These are phyloP conservation scores for Melipona beecheii DNA, from an alignment of 2,888 invertebrate genomes.

Conservation along the genomic window DNA sequence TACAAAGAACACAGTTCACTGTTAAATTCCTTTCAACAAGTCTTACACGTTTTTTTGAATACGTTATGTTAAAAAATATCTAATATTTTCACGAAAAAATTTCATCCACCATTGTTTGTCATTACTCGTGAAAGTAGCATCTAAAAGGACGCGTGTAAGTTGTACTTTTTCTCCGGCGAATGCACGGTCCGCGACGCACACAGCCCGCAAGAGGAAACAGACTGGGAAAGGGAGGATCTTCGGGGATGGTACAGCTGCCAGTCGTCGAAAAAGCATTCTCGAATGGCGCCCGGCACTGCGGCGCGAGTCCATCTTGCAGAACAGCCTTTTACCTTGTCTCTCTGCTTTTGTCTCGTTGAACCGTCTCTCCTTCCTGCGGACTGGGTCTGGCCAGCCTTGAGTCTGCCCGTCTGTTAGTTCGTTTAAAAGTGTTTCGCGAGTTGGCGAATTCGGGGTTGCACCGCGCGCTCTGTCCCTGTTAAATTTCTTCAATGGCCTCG, in stretches of 20 bases:
- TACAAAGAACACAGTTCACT: neutral
- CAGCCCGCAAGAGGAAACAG: slow-evolving; percentile 17
- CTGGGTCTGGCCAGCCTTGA: slow-evolving; percentile 35
- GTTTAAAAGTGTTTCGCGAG: slow-evolving; percentile 70
- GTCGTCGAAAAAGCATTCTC: slow-evolving; percentile 44
- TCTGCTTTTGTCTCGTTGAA: slow-evolving; percentile 24
- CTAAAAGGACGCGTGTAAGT: neutral
- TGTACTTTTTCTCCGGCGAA: neutral
- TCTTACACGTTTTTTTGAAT: neutral
- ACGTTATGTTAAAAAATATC: neutral
- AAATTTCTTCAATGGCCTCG: slow-evolving; percentile 73
- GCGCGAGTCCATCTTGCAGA: slow-evolving; percentile 54
- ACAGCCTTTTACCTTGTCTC: slow-evolving; percentile 27
- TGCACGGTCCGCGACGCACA: neutral
- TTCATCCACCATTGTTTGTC: neutral
- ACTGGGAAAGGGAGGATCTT: slow-evolving; percentile 15
- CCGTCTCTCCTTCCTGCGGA: slow-evolving; percentile 42
- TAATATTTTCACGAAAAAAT: neutral
- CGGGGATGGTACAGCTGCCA: slow-evolving; percentile 31
- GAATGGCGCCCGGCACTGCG: slow-evolving; percentile 58
- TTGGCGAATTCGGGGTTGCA: slow-evolving; percentile 53
- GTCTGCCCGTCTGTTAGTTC: slow-evolving; percentile 65
- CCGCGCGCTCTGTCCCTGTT: slow-evolving; percentile 48
- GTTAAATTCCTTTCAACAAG: neutral
- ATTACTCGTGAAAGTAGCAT: neutral